These are phyloP conservation scores for Ctenopoma kingsleyae DNA, from an alignment of 2,797 vertebrate species.

Conservation along the genomic window DNA sequence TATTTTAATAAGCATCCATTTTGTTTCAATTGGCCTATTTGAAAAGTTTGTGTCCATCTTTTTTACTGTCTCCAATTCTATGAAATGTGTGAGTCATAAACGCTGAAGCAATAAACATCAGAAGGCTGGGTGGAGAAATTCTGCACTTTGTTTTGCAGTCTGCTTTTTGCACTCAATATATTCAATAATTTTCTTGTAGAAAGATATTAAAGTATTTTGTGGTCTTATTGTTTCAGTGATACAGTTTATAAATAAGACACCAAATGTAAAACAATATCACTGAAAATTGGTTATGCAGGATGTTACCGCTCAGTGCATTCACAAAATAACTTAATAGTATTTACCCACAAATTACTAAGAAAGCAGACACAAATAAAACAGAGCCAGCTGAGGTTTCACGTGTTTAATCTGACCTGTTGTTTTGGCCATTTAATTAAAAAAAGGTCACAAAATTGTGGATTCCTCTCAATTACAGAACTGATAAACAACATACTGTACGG, in stretches of 20 bases:
- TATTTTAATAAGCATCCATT: conserved; percentile 74
- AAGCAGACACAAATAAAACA: conserved; percentile 8
- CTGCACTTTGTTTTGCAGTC: conserved; percentile 39
- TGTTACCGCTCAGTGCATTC: background rate
- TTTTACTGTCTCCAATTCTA: conserved; percentile 50
- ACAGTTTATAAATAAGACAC: conserved; percentile 8
- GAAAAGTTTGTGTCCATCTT: conserved; percentile 50
- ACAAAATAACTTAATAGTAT: background rate
- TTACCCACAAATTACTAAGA: background rate
- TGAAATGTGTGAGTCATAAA: conserved; percentile 73
- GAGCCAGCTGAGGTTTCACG: conserved; percentile 55
- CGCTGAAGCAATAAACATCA: conserved; percentile 80
- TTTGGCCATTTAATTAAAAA: conserved; percentile 80
- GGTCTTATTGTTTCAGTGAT: conserved; percentile 20
- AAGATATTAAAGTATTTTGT: conserved; percentile 67
- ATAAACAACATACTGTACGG: conserved; percentile 79
- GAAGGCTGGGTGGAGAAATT: conserved; percentile 64
- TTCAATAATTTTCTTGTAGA: conserved; percentile 41
- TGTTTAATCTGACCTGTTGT: conserved; percentile 76
- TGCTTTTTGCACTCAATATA: conserved; percentile 32
- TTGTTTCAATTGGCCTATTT: conserved; percentile 63
- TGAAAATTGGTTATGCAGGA: background rate
- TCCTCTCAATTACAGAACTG: conserved; percentile 78
- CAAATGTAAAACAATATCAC: background rate
- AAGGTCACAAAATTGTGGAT: conserved; percentile 80